Conservation (phyloP, 1,140 invertebrate genomes). For the Bombus balteatus region DNA sequence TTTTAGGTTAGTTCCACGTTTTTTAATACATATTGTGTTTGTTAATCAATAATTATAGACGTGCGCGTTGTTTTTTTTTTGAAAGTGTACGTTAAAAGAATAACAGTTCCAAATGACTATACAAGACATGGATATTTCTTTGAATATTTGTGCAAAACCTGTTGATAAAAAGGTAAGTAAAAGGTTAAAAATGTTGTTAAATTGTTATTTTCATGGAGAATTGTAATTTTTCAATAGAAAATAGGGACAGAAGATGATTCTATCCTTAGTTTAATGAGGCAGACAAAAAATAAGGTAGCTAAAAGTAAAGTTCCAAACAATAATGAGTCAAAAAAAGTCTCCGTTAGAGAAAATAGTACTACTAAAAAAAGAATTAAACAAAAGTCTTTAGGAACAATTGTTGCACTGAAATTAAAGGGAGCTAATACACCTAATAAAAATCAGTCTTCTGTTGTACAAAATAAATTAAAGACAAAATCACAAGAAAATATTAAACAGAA, state of each 20-base stretch:
- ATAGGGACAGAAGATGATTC: not conserved
- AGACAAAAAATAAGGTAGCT: constrained; percentile 15
- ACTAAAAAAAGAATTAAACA: constrained; percentile 74
- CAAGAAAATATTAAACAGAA: not conserved
- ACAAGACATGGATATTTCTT: constrained; percentile 72
- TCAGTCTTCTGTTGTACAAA: not conserved
- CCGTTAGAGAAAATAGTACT: not conserved
- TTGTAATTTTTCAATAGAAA: constrained; percentile 19
- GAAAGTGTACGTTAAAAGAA: not conserved
- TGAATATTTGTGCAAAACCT: constrained; percentile 67
- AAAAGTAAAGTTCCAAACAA: not conserved
- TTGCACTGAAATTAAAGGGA: constrained; percentile 70
- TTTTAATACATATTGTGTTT: not conserved
- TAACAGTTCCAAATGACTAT: constrained; percentile 58
- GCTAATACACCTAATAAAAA: not conserved
- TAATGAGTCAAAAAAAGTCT: not conserved
- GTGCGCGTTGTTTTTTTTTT: not conserved
- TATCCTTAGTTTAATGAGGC: constrained; percentile 45
- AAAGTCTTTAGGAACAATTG: constrained; percentile 74
- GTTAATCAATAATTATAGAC: not conserved
- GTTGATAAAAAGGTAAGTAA: constrained; percentile 64
- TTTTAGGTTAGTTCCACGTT: constrained; percentile 1
- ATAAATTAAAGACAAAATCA: not conserved
- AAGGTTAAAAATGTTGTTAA: constrained; percentile 51
- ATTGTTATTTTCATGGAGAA: not conserved